Conservation (phyloP, 2,797 vertebrate genomes). For the Onychomys arenicola region DNA sequence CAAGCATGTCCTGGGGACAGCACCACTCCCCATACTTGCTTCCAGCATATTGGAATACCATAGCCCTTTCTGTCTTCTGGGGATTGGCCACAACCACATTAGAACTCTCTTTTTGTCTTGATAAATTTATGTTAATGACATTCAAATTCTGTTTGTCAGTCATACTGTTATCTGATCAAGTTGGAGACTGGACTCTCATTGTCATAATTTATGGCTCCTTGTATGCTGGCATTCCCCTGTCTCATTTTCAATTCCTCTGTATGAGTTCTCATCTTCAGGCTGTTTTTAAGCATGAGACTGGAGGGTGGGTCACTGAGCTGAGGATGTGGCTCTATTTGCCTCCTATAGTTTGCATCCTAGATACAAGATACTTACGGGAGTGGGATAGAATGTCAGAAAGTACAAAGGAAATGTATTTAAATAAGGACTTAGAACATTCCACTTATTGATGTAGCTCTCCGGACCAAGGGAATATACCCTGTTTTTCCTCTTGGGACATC, state of each 20-base stretch:
- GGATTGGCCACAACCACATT: not conserved
- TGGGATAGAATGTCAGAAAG: not conserved
- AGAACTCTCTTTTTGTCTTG: not conserved
- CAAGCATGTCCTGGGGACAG: not conserved
- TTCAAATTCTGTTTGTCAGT: not conserved
- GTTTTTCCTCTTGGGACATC: not conserved
- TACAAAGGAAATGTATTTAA: not conserved
- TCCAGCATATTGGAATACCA: not conserved
- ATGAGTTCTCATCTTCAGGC: not conserved
- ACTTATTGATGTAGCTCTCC: not conserved
- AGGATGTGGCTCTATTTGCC: rapidly evolving
- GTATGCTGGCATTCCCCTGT: not conserved
- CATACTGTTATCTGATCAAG: not conserved
- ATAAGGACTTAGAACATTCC: not conserved
- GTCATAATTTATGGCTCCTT: not conserved
- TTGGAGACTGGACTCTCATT: not conserved
- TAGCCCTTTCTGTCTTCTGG: not conserved
- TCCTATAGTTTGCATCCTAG: not conserved
- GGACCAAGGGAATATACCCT: too few species aligned
- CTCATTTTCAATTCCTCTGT: not conserved
- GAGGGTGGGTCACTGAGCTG: not conserved
- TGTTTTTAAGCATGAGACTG: not conserved
- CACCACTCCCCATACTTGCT: not conserved
- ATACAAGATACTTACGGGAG: not conserved
- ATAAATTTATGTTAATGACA: not conserved